These are phyloP conservation scores for Gobiocypris rarus DNA, from an alignment of 2,113 vertebrate species.

Conservation along the genomic window DNA sequence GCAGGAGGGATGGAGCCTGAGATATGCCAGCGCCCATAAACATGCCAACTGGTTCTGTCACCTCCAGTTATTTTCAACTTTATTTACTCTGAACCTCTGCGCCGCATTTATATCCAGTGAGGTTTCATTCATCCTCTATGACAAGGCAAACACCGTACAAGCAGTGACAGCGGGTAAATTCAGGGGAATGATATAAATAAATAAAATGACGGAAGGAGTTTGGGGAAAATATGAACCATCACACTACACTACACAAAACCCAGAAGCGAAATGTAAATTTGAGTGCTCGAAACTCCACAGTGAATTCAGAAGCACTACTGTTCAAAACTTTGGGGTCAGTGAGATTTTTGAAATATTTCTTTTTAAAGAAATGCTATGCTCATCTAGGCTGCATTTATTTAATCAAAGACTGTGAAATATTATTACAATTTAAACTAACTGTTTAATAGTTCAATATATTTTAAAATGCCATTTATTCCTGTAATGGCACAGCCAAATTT, in stretches of 20 bases:
- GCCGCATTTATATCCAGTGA: background rate
- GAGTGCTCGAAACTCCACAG: background rate
- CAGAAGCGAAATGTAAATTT: background rate
- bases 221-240: background rate
- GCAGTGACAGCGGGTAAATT: background rate
- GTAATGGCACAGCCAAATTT: background rate
- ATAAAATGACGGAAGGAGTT: background rate
- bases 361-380: background rate
- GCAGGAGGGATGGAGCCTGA: background rate
- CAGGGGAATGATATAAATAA: conserved; percentile 12
- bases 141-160: background rate
- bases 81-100: background rate
- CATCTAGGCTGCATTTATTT: background rate
- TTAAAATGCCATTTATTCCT: background rate
- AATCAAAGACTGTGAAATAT: background rate
- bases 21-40: conserved; percentile 17
- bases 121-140: background rate
- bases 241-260: background rate
- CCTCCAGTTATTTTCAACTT: conserved; percentile 5
- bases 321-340: background rate
- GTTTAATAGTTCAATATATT: background rate
- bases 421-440: background rate
- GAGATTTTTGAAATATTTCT: background rate
- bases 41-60: conserved; percentile 34
- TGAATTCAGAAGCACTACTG: background rate